A percentile compares a stretch with the other conserved stretches of the same genome.
Evolutionary conservation across 2,113 vertebrate genomes (phyloP).

Genomic region (Engraulis encrasicolus): DNA sequence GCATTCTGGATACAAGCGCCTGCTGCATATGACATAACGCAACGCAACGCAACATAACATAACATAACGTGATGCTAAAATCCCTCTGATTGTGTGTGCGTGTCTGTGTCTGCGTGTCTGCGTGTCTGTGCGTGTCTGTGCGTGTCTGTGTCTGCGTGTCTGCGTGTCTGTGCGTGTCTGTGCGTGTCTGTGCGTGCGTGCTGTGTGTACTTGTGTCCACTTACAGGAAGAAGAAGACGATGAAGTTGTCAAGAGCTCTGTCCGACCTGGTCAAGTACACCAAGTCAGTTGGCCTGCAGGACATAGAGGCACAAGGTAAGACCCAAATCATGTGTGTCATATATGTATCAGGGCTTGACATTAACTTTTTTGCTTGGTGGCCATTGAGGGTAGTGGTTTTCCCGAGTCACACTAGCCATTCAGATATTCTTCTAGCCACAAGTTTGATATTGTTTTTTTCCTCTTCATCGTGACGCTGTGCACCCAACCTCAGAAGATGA

Average conservation of each 20-base stretch:
- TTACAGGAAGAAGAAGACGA: constrained; percentile 89
- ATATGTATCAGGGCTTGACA: no score
- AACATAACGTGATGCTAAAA: no score
- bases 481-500: no score
- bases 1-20: no score
- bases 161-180: not conserved
- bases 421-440: no score
- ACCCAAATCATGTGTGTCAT: not conserved
- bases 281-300: constrained; percentile 88
- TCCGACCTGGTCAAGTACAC: constrained; percentile 98
- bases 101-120: not conserved
- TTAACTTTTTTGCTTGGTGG: no score
- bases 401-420: no score
- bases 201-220: not conserved
- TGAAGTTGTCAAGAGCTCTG: constrained; percentile 94
- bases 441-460: no score
- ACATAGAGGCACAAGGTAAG: constrained; percentile 89
- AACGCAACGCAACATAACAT: no score
- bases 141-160: not conserved
- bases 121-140: not conserved
- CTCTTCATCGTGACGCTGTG: no score
- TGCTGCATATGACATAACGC: no score
- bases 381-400: no score
- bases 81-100: not conserved
- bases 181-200: not conserved